Conservation (phyloP, 2,113 vertebrate species). For the Zootoca vivipara region DNA sequence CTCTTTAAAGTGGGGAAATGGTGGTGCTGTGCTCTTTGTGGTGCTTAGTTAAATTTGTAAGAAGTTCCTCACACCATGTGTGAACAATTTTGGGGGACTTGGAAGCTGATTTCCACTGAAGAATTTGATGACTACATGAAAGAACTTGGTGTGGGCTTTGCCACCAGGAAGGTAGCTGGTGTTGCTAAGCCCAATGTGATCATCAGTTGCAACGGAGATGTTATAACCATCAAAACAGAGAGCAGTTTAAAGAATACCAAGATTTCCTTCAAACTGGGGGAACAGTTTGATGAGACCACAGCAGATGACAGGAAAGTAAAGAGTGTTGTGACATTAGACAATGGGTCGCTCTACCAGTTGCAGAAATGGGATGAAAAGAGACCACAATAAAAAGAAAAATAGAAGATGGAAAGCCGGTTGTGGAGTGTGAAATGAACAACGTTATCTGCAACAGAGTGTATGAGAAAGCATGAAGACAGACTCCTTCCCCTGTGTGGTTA, state of each 20-base stretch:
- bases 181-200: slow-evolving; percentile 80
- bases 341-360: slow-evolving; percentile 85
- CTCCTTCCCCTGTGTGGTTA: too few relatives aligned
- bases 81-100: too few relatives aligned
- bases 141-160: slow-evolving; percentile 83
- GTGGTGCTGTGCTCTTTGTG: too few relatives aligned
- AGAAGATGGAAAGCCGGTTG: slow-evolving; percentile 87
- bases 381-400: slow-evolving; percentile 89
- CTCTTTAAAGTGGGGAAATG: too few relatives aligned
- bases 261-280: slow-evolving; percentile 75
- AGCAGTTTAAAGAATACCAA: slow-evolving; percentile 82
- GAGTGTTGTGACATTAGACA: slow-evolving; percentile 86
- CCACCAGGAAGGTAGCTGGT: slow-evolving; percentile 79
- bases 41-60: too few relatives aligned
- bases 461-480: too few relatives aligned
- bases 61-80: too few relatives aligned
- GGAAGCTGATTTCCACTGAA: too few relatives aligned
- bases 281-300: slow-evolving; percentile 82
- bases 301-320: slow-evolving; percentile 84
- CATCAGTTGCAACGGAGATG: slow-evolving; percentile 69
- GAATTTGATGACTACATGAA: too few relatives aligned
- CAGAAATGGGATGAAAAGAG: slow-evolving; percentile 96
- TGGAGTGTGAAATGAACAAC: too few relatives aligned
- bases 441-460: too few relatives aligned
- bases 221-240: slow-evolving; percentile 76